These are phyloP conservation scores for Drosophila neotestacea DNA, from an alignment of 2,888 invertebrate species.

Conservation along the genomic window DNA sequence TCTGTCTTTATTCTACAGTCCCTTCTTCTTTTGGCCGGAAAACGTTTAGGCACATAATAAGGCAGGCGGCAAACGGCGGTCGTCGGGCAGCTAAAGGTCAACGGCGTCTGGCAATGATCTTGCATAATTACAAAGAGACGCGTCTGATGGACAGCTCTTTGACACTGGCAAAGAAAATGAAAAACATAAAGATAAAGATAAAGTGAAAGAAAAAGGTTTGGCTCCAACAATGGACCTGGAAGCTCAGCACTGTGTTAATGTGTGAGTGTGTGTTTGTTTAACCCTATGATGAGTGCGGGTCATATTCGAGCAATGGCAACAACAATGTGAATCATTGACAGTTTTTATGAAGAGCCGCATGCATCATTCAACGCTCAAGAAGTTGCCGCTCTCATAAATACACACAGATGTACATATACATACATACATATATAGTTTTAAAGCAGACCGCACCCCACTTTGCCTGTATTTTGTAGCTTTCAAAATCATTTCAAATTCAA, in stretches of 20 bases:
- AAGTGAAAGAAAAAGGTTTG: constrained; percentile 37
- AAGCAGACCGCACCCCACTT: constrained; percentile 71
- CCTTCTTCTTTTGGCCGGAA: constrained; percentile 68
- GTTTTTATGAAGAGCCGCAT: constrained; percentile 77
- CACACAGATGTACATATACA: constrained; percentile 7
- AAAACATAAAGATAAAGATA: constrained; percentile 3
- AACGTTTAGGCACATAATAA: constrained; percentile 74
- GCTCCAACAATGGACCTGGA: constrained; percentile 39
- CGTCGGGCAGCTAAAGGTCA: constrained; percentile 53
- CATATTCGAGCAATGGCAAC: constrained; percentile 51
- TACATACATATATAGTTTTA: neutral
- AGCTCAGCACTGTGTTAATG: constrained; percentile 6
- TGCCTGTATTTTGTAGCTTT: constrained; percentile 59
- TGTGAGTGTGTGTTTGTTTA: constrained; percentile 42
- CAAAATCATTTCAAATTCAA: constrained; percentile 81
- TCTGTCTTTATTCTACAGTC: constrained; percentile 21
- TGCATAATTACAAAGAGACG: constrained; percentile 74
- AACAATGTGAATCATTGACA: constrained; percentile 77
- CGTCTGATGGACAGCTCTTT: constrained; percentile 38
- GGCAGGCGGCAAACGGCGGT: constrained; percentile 18
- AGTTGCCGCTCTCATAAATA: constrained; percentile 47
- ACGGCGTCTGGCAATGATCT: constrained; percentile 79
- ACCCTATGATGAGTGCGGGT: constrained; percentile 73
- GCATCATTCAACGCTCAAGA: constrained; percentile 74
- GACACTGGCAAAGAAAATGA: constrained; percentile 60